These are phyloP conservation scores for Heliconius hewitsoni DNA, from an alignment of 1,140 invertebrate genomes.

Conservation along the genomic window DNA sequence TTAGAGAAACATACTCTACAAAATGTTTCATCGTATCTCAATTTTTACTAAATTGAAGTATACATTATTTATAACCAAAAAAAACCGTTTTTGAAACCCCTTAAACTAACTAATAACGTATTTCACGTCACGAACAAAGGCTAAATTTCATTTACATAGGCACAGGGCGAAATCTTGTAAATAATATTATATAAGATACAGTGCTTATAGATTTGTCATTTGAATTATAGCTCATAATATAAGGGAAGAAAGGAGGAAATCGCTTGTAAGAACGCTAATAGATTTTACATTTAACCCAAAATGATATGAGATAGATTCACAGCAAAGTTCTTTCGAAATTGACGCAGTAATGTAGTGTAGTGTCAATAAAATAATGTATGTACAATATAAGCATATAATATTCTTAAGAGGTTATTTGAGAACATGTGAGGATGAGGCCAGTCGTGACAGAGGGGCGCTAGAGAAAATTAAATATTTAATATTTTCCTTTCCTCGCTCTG, in stretches of 20 bases:
- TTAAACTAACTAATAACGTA: conserved; percentile 11
- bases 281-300: not conserved
- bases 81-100: not conserved
- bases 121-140: conserved; percentile 13
- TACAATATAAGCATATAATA: not conserved
- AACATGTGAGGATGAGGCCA: too few species aligned
- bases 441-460: too few species aligned
- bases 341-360: too few species aligned
- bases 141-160: conserved; percentile 2
- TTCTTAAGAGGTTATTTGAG: too few species aligned
- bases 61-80: not conserved
- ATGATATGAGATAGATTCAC: not conserved
- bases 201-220: not conserved
- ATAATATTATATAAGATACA: not conserved
- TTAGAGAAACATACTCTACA: not conserved
- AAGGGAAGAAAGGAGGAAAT: not conserved
- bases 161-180: not conserved
- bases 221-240: not conserved
- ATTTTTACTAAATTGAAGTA: conserved; percentile 1
- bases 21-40: not conserved
- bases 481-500: too few species aligned
- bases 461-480: too few species aligned
- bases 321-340: not conserved
- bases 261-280: not conserved
- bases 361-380: not conserved